Conservation (phyloP, 2,888 invertebrate genomes). For the Polymixis lichenea region DNA sequence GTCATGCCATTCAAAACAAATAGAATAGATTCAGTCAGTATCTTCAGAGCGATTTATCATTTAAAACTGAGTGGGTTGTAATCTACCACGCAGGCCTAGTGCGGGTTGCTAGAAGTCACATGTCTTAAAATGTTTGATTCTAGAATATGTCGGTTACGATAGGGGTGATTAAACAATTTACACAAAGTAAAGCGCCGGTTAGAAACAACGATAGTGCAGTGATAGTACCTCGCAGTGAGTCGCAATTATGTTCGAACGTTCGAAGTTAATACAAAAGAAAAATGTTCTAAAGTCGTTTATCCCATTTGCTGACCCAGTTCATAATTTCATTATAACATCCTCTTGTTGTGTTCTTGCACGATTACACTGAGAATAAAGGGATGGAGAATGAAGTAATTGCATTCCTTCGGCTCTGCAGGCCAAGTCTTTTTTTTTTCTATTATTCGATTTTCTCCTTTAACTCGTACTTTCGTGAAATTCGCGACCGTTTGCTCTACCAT, state of each 20-base stretch:
- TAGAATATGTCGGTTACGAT: too few relatives aligned
- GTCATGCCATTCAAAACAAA: too few relatives aligned
- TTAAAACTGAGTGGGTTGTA: too few relatives aligned
- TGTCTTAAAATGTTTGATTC: too few relatives aligned
- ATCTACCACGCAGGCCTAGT: too few relatives aligned
- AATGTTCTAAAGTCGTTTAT: background rate
- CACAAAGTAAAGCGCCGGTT: too few relatives aligned
- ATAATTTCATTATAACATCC: conserved; percentile 12
- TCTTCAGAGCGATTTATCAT: too few relatives aligned
- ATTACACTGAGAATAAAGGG: background rate
- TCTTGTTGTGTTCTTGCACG: conserved; percentile 1
- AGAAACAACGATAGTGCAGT: too few relatives aligned
- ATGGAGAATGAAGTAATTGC: conserved; percentile 28
- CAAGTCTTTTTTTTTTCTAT: background rate
- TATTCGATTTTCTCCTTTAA: conserved; percentile 16
- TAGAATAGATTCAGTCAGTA: too few relatives aligned
- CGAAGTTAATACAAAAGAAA: background rate
- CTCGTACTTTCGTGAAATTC: background rate
- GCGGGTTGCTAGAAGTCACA: too few relatives aligned
- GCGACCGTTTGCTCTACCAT: background rate
- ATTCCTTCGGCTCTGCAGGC: conserved; percentile 8
- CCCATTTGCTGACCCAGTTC: background rate
- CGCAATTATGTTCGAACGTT: background rate
- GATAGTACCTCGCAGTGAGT: background rate
- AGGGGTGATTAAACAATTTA: too few relatives aligned